Percentiles rank a stretch among this genome's conserved stretches.
These are phyloP conservation scores for Eidolon helvum DNA, from an alignment of 2,113 vertebrate species.

Conservation along the genomic window DNA sequence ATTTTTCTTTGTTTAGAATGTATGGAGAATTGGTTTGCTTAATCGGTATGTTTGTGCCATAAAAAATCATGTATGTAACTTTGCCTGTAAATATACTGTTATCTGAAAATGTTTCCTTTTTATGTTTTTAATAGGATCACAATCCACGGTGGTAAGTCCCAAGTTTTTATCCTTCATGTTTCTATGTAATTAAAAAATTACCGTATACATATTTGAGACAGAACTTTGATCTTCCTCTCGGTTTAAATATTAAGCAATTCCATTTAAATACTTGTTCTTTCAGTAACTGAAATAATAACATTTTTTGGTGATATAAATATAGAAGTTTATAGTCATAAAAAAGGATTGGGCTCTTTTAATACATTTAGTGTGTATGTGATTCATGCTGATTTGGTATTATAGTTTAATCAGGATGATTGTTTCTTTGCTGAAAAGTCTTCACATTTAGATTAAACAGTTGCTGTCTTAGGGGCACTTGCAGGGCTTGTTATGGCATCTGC, in stretches of 20 bases:
- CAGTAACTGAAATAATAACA: conserved; percentile 1
- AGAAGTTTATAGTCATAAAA: neutral
- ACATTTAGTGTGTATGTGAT: neutral
- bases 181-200: neutral
- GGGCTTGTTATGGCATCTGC: neutral
- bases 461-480: neutral
- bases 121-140: conserved; percentile 75
- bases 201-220: neutral
- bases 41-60: neutral
- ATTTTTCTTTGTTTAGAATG: neutral
- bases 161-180: conserved; percentile 14
- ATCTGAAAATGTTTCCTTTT: conserved; percentile 66
- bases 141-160: conserved; percentile 79
- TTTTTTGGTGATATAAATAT: neutral
- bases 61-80: neutral
- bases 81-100: neutral
- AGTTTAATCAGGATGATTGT: neutral
- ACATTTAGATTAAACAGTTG: neutral
- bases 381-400: conserved; percentile 13
- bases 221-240: neutral
- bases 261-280: neutral
- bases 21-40: neutral
- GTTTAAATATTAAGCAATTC: neutral
- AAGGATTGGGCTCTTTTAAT: neutral
- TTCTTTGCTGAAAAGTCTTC: neutral